Evolutionary conservation across 1,140 invertebrate genomes (phyloP).

Genomic region (Lerema accius): DNA sequence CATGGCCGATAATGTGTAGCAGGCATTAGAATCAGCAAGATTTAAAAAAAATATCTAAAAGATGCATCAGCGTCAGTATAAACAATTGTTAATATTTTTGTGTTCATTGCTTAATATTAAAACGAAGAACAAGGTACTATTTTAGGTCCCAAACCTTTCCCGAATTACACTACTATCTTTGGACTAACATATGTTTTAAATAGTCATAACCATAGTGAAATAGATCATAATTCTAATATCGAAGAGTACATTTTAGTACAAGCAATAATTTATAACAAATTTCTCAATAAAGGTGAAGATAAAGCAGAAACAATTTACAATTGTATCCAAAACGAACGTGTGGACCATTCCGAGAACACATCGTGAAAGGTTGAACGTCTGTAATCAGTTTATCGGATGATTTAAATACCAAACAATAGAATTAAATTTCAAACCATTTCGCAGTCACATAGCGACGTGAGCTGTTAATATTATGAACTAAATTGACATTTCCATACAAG

Average conservation of each 20-base stretch:
- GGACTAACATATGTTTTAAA: too few relatives aligned
- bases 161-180: too few relatives aligned
- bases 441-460: slow-evolving; percentile 39
- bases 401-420: slow-evolving; percentile 71
- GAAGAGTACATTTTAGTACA: neutral
- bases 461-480: slow-evolving; percentile 51
- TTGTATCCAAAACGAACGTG: slow-evolving; percentile 40
- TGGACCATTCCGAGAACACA: slow-evolving; percentile 58
- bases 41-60: too few relatives aligned
- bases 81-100: too few relatives aligned
- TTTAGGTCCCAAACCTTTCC: too few relatives aligned
- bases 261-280: slow-evolving; percentile 14
- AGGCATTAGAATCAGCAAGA: too few relatives aligned
- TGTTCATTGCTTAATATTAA: too few relatives aligned
- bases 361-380: slow-evolving; percentile 75
- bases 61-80: too few relatives aligned
- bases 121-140: too few relatives aligned
- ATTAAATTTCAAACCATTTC: slow-evolving; percentile 45
- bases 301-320: slow-evolving; percentile 37
- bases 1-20: too few relatives aligned
- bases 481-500: slow-evolving; percentile 53
- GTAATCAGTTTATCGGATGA: slow-evolving; percentile 69
- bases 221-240: too few relatives aligned
- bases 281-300: slow-evolving; percentile 42
- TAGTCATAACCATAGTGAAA: too few relatives aligned